Conservation (phyloP, 1,140 invertebrate species). For the Tetramorium alpestre region DNA sequence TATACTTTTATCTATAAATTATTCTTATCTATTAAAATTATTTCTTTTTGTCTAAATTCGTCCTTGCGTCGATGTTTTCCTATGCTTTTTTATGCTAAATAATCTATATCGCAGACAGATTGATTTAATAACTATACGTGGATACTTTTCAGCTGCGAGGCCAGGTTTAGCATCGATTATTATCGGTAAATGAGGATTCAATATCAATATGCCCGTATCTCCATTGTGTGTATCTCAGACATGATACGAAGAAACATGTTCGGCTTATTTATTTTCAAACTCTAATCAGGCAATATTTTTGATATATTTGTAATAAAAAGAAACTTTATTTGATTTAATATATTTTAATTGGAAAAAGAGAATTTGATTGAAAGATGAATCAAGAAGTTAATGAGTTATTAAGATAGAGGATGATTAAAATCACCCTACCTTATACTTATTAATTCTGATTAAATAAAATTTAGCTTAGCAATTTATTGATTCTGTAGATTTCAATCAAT, state of each 20-base stretch:
- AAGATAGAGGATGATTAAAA: too few species aligned
- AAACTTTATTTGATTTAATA: neutral
- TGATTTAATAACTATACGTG: conserved; percentile 62
- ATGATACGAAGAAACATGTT: conserved; percentile 25
- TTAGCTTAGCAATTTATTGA: neutral
- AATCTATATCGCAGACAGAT: conserved; percentile 37
- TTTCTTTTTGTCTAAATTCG: neutral
- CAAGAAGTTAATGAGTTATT: neutral
- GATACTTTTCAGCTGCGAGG: conserved; percentile 81
- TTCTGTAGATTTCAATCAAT: neutral
- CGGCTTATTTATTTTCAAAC: neutral
- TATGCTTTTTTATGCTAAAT: conserved; percentile 20
- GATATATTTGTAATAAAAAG: neutral
- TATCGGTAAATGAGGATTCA: conserved; percentile 32
- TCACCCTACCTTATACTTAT: neutral
- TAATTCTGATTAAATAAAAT: neutral
- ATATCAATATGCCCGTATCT: conserved; percentile 1
- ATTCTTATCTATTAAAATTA: conserved; percentile 28
- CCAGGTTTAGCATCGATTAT: conserved; percentile 69
- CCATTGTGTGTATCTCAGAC: neutral
- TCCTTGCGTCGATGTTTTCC: conserved; percentile 8
- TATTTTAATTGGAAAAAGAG: neutral
- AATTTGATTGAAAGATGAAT: neutral
- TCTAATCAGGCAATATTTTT: neutral
- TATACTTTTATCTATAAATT: neutral